These are phyloP conservation scores for Bathybates hornii DNA, from an alignment of 2,113 vertebrate species.

Conservation along the genomic window DNA sequence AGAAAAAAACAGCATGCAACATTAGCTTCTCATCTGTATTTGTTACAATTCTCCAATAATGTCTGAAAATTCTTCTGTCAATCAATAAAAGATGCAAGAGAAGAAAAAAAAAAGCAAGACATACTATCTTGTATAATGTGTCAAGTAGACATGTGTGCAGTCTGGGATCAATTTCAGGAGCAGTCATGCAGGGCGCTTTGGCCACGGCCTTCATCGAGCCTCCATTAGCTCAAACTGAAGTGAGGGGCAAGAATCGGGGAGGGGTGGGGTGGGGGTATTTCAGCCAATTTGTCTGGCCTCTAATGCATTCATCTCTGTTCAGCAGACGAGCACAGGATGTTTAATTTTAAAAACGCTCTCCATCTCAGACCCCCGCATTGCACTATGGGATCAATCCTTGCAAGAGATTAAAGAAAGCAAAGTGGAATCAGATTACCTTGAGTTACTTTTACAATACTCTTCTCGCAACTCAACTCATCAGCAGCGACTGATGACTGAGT, in stretches of 20 bases:
- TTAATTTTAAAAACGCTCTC: constrained; percentile 34
- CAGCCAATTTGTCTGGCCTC: constrained; percentile 37
- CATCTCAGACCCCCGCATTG: background rate
- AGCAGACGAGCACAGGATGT: background rate
- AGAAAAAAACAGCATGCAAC: background rate
- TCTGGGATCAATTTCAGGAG: constrained; percentile 16
- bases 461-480: background rate
- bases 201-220: background rate
- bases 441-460: background rate
- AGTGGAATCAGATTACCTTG: background rate
- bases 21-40: background rate
- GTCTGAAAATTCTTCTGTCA: background rate
- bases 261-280: background rate
- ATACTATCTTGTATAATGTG: background rate
- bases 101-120: background rate
- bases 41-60: background rate
- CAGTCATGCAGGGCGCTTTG: background rate
- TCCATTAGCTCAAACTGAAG: constrained; percentile 19
- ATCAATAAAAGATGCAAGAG: background rate
- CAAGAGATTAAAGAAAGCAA: background rate
- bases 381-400: background rate
- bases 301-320: constrained; percentile 45
- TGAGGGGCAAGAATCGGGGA: accelerated
- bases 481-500: background rate
- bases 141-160: background rate